Percentiles rank a stretch among this genome's conserved stretches.
Conservation (phyloP, 2,113 vertebrate species). For the Elanus axillaris region DNA sequence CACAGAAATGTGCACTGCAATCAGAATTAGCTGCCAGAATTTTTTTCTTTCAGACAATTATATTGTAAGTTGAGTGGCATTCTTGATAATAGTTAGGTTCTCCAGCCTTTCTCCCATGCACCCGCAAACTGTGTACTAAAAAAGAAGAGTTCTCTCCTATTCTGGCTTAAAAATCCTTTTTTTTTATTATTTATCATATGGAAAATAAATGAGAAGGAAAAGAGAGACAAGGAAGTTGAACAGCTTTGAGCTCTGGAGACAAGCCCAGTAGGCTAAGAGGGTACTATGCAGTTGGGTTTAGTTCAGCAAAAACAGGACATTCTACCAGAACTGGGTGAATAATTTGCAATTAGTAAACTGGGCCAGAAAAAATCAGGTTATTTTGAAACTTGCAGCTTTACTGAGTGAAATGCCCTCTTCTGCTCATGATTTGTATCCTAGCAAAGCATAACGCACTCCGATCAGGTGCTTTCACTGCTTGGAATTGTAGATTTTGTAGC, state of each 20-base stretch:
- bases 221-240: not conserved
- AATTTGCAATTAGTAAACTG: conserved; percentile 30
- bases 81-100: not conserved
- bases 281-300: not conserved
- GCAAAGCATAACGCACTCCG: not conserved
- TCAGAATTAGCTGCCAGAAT: conserved; percentile 60
- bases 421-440: not conserved
- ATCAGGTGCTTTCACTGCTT: not conserved
- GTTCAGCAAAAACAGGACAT: conserved; percentile 24
- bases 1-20: conserved; percentile 61
- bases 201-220: not conserved
- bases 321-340: conserved; percentile 20
- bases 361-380: not conserved
- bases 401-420: not conserved
- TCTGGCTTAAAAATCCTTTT: not conserved
- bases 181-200: not conserved
- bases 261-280: conserved; percentile 59
- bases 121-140: not conserved
- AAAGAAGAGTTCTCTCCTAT: not conserved
- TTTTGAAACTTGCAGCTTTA: not conserved
- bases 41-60: conserved; percentile 34
- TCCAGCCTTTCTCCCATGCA: not conserved
- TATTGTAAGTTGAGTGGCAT: conserved; percentile 47
- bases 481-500: not conserved
- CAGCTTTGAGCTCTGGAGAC: conserved; percentile 38